A percentile compares a stretch with the other conserved stretches of the same genome.
Evolutionary conservation across 2,888 invertebrate genomes (phyloP).

Genomic region (Zygogramma bicolorata): DNA sequence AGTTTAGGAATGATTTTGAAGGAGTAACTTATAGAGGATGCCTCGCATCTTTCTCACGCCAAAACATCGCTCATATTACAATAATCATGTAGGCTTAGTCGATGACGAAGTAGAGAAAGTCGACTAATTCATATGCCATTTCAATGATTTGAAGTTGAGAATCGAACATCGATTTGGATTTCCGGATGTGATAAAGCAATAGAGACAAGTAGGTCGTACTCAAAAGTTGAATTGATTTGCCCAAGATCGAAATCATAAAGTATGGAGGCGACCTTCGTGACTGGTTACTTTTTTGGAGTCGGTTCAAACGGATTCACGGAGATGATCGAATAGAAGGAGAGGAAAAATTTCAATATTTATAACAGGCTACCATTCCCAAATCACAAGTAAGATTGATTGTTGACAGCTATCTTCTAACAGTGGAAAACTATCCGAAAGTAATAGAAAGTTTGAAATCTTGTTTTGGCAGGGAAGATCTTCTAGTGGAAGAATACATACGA

Average conservation of each 20-base stretch:
- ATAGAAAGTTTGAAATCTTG: too few relatives aligned
- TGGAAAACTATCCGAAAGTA: too few relatives aligned
- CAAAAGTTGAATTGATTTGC: background rate
- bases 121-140: background rate
- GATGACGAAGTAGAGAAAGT: background rate
- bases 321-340: background rate
- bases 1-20: too few relatives aligned
- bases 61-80: too few relatives aligned
- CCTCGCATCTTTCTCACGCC: too few relatives aligned
- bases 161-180: background rate
- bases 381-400: background rate
- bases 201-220: background rate
- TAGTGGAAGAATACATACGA: too few relatives aligned
- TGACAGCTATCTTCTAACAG: background rate
- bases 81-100: too few relatives aligned
- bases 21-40: too few relatives aligned
- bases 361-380: background rate
- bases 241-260: background rate
- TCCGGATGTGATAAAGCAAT: background rate
- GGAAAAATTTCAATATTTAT: background rate
- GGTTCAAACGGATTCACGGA: too few relatives aligned
- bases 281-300: background rate
- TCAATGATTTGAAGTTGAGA: background rate
- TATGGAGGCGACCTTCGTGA: background rate
- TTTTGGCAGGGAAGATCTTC: too few relatives aligned